These are phyloP conservation scores for Cinara cedri DNA, from an alignment of 2,888 invertebrate genomes.

Conservation along the genomic window DNA sequence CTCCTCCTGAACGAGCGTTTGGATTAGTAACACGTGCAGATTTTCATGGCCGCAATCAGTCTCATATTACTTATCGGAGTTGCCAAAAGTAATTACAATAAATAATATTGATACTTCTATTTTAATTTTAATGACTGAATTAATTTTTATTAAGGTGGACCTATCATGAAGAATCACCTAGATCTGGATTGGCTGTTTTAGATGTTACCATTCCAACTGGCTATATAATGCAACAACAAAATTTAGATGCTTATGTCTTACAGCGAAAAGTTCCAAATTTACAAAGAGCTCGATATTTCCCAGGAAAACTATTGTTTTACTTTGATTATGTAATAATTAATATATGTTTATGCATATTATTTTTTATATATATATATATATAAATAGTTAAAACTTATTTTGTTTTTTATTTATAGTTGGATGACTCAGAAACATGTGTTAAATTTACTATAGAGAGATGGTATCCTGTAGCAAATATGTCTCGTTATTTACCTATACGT, in stretches of 20 bases:
- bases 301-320: conserved; percentile 86
- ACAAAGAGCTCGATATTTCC: conserved; percentile 81
- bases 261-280: conserved; percentile 80
- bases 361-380: conserved; percentile 16
- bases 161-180: conserved; percentile 75
- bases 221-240: conserved; percentile 89
- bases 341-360: conserved; percentile 62
- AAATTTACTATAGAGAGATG: conserved; percentile 92
- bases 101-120: neutral
- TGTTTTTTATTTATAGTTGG: conserved; percentile 69
- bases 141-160: conserved; percentile 72
- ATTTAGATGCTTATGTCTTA: conserved; percentile 82
- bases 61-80: conserved; percentile 83
- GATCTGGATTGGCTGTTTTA: conserved; percentile 87
- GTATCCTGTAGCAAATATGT: conserved; percentile 97
- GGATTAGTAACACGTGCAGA: conserved; percentile 75
- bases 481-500: conserved; percentile 84
- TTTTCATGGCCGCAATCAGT: conserved; percentile 90
- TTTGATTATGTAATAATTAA: conserved; percentile 92
- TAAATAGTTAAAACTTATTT: neutral
- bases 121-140: neutral
- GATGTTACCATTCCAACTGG: conserved; percentile 89
- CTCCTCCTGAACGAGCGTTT: conserved; percentile 83
- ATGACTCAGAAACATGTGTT: conserved; percentile 83
- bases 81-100: conserved; percentile 76